Evolutionary conservation across 2,888 invertebrate species (phyloP), one percentile per base, ranked within the genome.

Genomic region (Polyommatus icarus): DNA sequence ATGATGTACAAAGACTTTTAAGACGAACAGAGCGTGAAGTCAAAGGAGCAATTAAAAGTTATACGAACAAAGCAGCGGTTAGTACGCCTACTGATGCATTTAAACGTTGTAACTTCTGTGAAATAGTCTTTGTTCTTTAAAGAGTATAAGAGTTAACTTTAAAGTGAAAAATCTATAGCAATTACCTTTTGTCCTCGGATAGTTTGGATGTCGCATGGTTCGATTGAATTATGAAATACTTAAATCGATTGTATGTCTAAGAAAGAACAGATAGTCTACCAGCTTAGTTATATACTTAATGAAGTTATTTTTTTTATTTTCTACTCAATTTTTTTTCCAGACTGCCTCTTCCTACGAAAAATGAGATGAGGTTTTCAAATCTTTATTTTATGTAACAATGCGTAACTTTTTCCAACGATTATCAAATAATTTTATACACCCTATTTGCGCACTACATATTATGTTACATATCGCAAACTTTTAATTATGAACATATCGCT

Each of bases 41-140:
- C 90, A 90, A 90, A 90, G 81, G 82, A 80, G 84, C 90, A 90
- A 91, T 91, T 91, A 91, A 89, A 91, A 90, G 87, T 91, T 89
- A 84, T 85, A 83, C 85, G 84, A 80, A 78, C 88, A 89, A 90
- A 89, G 89, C 77, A 82, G 79, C 79, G 79, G 82, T 89, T 85
- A 86, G 86, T 84, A 82, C 85, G 90, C 88, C 87, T 84, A 81
- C 86, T 85, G 84, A 84, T 84, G 82, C 85, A 83, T 78, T 83
- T 84, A 85, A 86, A 84, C 82, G 76, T 78, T 75, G 78, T 78
- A 79, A 77, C 46, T 73, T 46, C 46, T 73, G 20, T 29, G 15
- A 67, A 20, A 59, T 76, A 29, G 61, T 67, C 67, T 61, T 75
- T 75, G 75, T 76, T 76, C 67, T 32, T 61, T 40, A 61, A 61